Evolutionary conservation across 2,113 vertebrate species (phyloP), one percentile per base, ranked within the genome.

Genomic region (Colius striatus): DNA sequence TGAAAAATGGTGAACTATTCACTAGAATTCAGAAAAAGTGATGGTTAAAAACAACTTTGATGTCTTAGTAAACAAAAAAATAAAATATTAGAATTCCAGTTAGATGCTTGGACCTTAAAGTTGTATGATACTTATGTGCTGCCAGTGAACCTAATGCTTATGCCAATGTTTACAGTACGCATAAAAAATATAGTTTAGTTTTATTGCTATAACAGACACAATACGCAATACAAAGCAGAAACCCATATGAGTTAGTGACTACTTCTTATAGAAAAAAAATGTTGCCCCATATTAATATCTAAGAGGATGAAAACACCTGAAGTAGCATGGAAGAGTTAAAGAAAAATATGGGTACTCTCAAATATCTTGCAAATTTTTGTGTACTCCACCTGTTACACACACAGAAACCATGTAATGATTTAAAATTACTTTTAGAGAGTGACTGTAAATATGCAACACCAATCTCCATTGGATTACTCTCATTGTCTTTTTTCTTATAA

Each of bases 91-190:
- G 58, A 47, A 84, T 68, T 77, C 8, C 17, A 41, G 9, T 41
- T 41, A 41, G 38, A 41, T 41, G 38, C 12, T 41, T 41, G 38
- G 38, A 41, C 38, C 38, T 41, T 41, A 41, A 10, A 41, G 12
- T 5, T 70, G 26, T 45, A 3, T 4, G 8, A 18, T 45, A 34
- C 9, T 20, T 32, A 22, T 5, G 8, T 25, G 36, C 8, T 41
- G 15, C 17, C 51, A 67, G 23, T 22, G 27, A 94, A 78, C 11
- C 5, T 50, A 38, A 55, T 51, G 6, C 5, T 68, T 30, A 66
- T 65, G 27, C 3, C 16, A 72, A n/a, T 3, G 6, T 43, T 58
- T 58, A 14, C 0, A 0, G 16, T 45, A 51, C 41, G 9, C 38
- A 60, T 72, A 36, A 82, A 72, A 73, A 81, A 27, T 38, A 3